Evolutionary conservation across 2,797 vertebrate species (phyloP).

Genomic region (Oryzias dopingdopingensis): DNA sequence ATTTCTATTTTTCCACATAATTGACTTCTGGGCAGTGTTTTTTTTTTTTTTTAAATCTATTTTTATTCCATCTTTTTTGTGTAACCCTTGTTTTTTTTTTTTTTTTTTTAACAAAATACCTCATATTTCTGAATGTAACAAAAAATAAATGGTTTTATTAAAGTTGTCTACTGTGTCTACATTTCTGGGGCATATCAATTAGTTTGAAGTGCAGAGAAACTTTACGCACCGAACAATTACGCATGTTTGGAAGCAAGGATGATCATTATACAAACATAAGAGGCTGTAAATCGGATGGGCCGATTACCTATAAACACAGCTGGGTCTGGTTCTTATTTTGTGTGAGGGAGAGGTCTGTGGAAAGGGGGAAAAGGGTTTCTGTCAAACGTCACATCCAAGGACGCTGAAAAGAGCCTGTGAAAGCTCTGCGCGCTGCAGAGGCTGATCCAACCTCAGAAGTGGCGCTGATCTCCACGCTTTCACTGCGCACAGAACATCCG

Average conservation of each 20-base stretch:
- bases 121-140: too few species aligned
- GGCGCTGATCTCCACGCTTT: constrained; percentile 2
- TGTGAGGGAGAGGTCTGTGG: constrained; percentile 1
- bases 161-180: too few species aligned
- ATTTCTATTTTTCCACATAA: neutral
- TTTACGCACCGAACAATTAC: constrained; percentile 22
- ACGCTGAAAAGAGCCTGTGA: constrained; percentile 29
- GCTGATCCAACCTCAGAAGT: constrained; percentile 14
- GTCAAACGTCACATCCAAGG: constrained; percentile 57
- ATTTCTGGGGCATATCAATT: too few species aligned
- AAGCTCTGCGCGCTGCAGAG: constrained; percentile 9
- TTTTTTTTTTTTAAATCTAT: too few species aligned
- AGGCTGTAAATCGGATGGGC: constrained; percentile 5
- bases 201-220: neutral
- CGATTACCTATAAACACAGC: constrained; percentile 11
- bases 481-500: constrained; percentile 2
- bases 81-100: neutral
- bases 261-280: constrained; percentile 21
- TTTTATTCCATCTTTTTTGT: too few species aligned
- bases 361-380: constrained; percentile 13
- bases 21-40: fast-evolving
- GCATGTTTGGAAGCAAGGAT: constrained; percentile 2
- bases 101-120: neutral
- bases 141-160: too few species aligned
- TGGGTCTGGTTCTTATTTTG: neutral